Conservation (phyloP, 1,140 invertebrate genomes). For the Macrocentrus cingulum region DNA sequence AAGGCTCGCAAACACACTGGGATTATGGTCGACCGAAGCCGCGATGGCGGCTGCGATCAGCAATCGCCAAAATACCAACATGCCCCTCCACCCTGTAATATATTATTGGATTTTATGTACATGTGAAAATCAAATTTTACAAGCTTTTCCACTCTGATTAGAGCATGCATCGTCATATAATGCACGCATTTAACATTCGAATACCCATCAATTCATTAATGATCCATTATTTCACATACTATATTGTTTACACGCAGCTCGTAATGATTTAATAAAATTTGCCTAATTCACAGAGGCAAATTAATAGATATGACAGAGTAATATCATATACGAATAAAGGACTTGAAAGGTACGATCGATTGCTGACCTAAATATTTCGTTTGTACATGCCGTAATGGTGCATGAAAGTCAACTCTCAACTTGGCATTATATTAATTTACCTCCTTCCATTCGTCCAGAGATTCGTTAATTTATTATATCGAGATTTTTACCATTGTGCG, state of each 20-base stretch:
- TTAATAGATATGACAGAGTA: conserved; percentile 9
- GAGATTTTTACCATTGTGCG: too few species aligned
- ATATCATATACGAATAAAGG: not conserved
- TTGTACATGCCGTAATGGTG: not conserved
- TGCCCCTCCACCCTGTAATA: conserved; percentile 45
- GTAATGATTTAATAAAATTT: not conserved
- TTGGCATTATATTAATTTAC: too few species aligned
- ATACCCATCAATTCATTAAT: too few species aligned
- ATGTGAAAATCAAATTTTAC: not conserved
- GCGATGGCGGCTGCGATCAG: conserved; percentile 56
- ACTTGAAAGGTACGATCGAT: conserved; percentile 13
- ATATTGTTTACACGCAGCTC: too few species aligned
- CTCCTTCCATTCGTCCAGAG: too few species aligned
- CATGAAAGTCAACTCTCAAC: too few species aligned
- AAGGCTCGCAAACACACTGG: conserved; percentile 31
- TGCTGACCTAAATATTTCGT: conserved; percentile 21
- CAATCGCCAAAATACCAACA: conserved; percentile 54
- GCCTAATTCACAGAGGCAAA: not conserved
- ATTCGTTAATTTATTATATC: too few species aligned
- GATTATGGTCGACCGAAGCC: conserved; percentile 38
- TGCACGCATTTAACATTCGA: too few species aligned
- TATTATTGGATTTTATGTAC: not conserved
- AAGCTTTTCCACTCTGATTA: not conserved
- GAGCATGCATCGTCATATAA: not conserved
- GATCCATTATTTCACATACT: too few species aligned